Evolutionary conservation across 53 echinoderm and acorn worm species (phyloP).

Genomic region (Holothuria scabra): DNA sequence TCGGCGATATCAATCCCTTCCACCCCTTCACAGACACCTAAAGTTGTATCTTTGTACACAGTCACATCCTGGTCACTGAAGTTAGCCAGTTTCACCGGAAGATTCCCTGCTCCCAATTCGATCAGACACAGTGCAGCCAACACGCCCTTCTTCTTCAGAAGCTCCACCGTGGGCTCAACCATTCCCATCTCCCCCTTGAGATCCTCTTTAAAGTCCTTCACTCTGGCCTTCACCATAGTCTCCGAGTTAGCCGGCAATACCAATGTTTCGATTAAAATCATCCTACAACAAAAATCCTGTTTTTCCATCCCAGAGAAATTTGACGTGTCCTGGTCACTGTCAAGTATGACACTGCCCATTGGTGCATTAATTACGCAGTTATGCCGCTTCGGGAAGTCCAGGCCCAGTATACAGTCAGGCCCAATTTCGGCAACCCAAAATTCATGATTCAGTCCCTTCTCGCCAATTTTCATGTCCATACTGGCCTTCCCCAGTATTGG

Average conservation of each 20-base stretch:
- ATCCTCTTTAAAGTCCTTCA: too few relatives aligned
- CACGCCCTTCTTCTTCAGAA: too few relatives aligned
- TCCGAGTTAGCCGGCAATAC: too few relatives aligned
- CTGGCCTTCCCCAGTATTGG: background rate
- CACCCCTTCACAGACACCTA: constrained; percentile 36
- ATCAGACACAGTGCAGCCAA: too few relatives aligned
- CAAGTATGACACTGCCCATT: background rate
- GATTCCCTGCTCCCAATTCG: too few relatives aligned
- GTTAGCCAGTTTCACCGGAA: background rate
- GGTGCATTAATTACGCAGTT: constrained; percentile 10
- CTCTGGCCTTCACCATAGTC: too few relatives aligned
- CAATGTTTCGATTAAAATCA: too few relatives aligned
- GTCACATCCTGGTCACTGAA: background rate
- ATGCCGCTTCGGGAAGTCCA: background rate
- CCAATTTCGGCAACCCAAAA: constrained; percentile 14
- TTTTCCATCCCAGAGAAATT: too few relatives aligned
- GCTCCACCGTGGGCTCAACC: too few relatives aligned
- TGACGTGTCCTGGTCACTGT: background rate
- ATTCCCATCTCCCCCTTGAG: too few relatives aligned
- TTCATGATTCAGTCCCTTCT: background rate
- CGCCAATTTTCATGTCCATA: constrained; percentile 13
- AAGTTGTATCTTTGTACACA: constrained; percentile 10
- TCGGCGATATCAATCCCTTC: background rate
- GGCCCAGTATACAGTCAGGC: constrained; percentile 21
- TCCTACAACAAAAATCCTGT: too few relatives aligned